Evolutionary conservation across 2,797 vertebrate genomes (phyloP).

Genomic region (Limosa lapponica): DNA sequence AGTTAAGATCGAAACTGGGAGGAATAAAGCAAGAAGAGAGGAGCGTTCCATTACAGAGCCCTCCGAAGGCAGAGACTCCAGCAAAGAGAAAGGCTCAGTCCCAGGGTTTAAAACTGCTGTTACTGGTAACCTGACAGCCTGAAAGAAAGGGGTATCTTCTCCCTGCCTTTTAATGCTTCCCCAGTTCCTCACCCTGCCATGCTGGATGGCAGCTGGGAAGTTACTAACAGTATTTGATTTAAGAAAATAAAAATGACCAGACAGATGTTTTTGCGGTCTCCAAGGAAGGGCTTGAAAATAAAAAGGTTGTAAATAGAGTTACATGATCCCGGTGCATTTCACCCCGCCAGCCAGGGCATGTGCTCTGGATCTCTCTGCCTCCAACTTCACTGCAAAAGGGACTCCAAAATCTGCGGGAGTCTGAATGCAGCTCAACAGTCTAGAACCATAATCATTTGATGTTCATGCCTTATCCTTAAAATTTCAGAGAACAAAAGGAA

Average conservation of each 20-base stretch:
- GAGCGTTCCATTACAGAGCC: not conserved
- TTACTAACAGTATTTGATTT: not conserved
- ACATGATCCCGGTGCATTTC: conserved; percentile 36
- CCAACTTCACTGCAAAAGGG: conserved; percentile 18
- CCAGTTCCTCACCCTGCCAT: not conserved
- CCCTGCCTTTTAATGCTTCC: not conserved
- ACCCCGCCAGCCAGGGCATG: not conserved
- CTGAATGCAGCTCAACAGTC: conserved; percentile 4
- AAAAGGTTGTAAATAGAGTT: conserved; percentile 55
- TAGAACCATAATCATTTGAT: not conserved
- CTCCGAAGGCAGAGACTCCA: not conserved
- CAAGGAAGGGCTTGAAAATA: not conserved
- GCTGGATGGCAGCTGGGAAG: not conserved
- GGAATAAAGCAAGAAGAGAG: not conserved
- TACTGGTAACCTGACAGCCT: not conserved
- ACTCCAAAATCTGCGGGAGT: conserved; percentile 12
- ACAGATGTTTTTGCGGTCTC: conserved; percentile 43
- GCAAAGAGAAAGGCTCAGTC: not conserved
- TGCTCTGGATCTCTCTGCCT: conserved; percentile 30
- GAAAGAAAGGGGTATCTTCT: not conserved
- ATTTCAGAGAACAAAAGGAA: not conserved
- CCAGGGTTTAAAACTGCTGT: not conserved
- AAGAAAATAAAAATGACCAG: conserved; percentile 17
- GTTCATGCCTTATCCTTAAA: not conserved
- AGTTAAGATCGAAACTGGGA: not conserved